Percentiles rank a stretch among this genome's conserved stretches.
Evolutionary conservation across 2,888 invertebrate species (phyloP).

Genomic region (Mechanitis messenoides): DNA sequence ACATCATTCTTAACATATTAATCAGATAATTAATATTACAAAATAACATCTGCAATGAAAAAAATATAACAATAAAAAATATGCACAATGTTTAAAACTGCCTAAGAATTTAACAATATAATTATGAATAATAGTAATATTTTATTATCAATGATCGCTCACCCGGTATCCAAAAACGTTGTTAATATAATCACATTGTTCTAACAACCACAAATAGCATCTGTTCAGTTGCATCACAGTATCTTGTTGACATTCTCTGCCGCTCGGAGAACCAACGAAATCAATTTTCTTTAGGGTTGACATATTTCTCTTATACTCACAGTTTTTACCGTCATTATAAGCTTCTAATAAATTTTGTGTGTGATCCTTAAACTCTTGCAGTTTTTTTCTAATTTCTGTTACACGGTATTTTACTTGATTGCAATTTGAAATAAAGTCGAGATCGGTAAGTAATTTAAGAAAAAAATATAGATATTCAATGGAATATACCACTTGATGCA

Average conservation of each 20-base stretch:
- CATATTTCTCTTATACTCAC: slow-evolving; percentile 1
- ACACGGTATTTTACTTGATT: slow-evolving; percentile 28
- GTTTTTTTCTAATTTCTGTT: slow-evolving; percentile 21
- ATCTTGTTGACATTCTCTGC: background rate
- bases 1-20: too few species aligned
- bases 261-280: too few species aligned
- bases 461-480: slow-evolving; percentile 21
- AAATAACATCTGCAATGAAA: background rate
- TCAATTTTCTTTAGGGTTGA: background rate
- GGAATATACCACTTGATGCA: slow-evolving; percentile 10
- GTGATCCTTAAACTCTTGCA: slow-evolving; percentile 20
- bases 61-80: background rate
- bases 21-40: too few species aligned
- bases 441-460: slow-evolving; percentile 17
- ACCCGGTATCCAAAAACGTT: slow-evolving; percentile 27
- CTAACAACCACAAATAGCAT: slow-evolving; percentile 25
- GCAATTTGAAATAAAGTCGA: slow-evolving; percentile 26
- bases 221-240: slow-evolving; percentile 22
- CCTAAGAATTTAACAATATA: too few species aligned
- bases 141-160: background rate
- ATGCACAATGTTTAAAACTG: too few species aligned
- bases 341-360: slow-evolving; percentile 11
- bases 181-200: slow-evolving; percentile 29
- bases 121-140: too few species aligned
- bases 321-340: slow-evolving; percentile 7